phyloP scores from a whole-genome alignment of 2,797 vertebrate genomes.

The Micropoecilia bifurca region DNA sequence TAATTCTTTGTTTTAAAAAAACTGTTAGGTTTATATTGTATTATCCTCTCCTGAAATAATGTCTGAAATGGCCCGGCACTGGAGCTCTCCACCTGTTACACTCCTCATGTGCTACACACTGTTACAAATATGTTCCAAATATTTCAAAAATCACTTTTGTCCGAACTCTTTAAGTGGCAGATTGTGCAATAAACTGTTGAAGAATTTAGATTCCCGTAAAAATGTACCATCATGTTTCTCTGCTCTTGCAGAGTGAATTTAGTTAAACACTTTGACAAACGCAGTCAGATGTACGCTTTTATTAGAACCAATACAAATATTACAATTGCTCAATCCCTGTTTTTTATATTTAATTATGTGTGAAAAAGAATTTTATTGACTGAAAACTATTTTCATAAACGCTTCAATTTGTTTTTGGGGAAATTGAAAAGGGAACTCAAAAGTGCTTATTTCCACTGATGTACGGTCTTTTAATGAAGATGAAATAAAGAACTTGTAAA shows the following conservation, averaged over 20 bases:
- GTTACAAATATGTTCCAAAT: neutral
- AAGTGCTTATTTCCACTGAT: constrained; percentile 32
- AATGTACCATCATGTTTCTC: constrained; percentile 39
- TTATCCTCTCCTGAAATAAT: neutral
- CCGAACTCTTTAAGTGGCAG: neutral
- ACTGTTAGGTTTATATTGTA: neutral
- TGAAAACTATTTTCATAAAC: constrained; percentile 44
- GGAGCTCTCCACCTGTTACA: neutral
- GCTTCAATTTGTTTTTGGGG: constrained; percentile 26
- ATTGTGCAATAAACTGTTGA: constrained; percentile 38
- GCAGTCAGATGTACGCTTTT: constrained; percentile 20
- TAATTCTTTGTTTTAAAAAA: neutral
- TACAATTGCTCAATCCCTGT: constrained; percentile 20
- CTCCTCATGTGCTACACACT: neutral
- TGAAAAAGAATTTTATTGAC: constrained; percentile 28
- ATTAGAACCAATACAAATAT: constrained; percentile 28
- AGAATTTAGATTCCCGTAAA: constrained; percentile 21
- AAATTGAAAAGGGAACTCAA: neutral
- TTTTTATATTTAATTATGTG: constrained; percentile 9
- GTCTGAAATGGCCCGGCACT: neutral
- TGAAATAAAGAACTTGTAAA: constrained; percentile 55
- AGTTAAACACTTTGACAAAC: constrained; percentile 23
- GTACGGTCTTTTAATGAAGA: constrained; percentile 39
- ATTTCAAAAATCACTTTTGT: constrained; percentile 13
- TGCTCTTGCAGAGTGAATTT: constrained; percentile 28